A percentile compares a stretch with the other conserved stretches of the same genome.
phyloP scores from a whole-genome alignment of 2,113 vertebrate genomes.

The Syngnathus typhle region DNA sequence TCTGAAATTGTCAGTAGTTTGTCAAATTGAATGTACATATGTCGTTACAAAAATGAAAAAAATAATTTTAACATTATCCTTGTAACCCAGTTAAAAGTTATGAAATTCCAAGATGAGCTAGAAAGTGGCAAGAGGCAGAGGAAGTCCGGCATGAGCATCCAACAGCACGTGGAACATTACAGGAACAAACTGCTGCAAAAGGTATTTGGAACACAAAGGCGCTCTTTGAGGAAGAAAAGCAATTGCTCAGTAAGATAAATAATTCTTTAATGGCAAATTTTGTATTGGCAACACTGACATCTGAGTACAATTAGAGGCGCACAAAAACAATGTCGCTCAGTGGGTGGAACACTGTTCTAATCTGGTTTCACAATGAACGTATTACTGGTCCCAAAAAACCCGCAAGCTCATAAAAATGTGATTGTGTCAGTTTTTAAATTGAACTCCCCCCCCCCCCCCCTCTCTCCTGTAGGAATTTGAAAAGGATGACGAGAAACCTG shows the following conservation, averaged over 20 bases:
- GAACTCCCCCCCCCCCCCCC: not conserved
- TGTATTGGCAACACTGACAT: constrained; percentile 6
- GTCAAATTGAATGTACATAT: not conserved
- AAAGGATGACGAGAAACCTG: constrained; percentile 67
- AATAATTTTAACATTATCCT: not conserved
- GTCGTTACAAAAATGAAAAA: not conserved
- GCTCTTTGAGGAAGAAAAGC: constrained; percentile 6
- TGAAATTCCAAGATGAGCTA: constrained; percentile 76
- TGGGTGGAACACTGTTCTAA: not conserved
- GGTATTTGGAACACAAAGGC: constrained; percentile 44
- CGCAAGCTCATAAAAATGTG: not conserved
- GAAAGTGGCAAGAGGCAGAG: constrained; percentile 69
- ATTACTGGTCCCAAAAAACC: constrained; percentile 3
- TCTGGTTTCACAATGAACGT: not conserved
- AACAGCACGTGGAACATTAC: constrained; percentile 73
- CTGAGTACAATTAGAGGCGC: constrained; percentile 5
- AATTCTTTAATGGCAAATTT: constrained; percentile 23
- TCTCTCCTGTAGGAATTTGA: constrained; percentile 65
- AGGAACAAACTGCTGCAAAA: constrained; percentile 75
- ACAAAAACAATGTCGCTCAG: constrained; percentile 4
- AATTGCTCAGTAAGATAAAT: constrained; percentile 9
- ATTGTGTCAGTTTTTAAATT: not conserved
- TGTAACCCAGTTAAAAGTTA: constrained; percentile 68
- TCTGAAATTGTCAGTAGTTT: not conserved
- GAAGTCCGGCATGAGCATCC: constrained; percentile 69